A percentile compares a stretch with the other conserved stretches of the same genome.
Conservation (phyloP, 1,140 invertebrate species). For the Dreissena rostriformis region DNA sequence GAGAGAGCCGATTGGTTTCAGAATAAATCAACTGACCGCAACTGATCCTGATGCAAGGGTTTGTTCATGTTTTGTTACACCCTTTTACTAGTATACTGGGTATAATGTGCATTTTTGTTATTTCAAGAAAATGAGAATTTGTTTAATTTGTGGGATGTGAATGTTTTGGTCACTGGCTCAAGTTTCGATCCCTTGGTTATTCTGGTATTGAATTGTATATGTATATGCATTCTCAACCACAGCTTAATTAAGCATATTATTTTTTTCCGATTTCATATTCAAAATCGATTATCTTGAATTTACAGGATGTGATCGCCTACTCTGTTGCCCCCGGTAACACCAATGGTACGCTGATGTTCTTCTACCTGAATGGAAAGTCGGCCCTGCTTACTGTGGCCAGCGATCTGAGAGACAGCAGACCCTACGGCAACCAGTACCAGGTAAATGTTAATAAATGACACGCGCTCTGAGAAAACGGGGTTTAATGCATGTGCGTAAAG, state of each 20-base stretch:
- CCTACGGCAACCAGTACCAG: conserved; percentile 4
- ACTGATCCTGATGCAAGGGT: conserved; percentile 45
- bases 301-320: conserved; percentile 14
- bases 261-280: too few species aligned
- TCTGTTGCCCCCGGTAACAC: background rate
- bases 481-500: too few species aligned
- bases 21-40: conserved; percentile 4
- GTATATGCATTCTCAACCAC: too few species aligned
- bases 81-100: background rate
- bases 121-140: too few species aligned
- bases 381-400: conserved; percentile 7
- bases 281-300: too few species aligned
- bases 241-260: too few species aligned
- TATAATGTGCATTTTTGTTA: too few species aligned
- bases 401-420: conserved; percentile 18
- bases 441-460: conserved; percentile 20
- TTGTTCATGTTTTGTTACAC: background rate
- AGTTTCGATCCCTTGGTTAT: too few species aligned
- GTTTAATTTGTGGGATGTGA: too few species aligned
- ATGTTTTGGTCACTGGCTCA: too few species aligned
- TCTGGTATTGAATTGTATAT: too few species aligned
- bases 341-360: conserved; percentile 5
- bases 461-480: too few species aligned
- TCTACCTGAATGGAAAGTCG: background rate
- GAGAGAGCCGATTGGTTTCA: conserved; percentile 15